Percentiles rank a stretch among this genome's conserved stretches.
phyloP scores from a whole-genome alignment of 2,113 vertebrate species.

The Neomonachus schauinslandi region DNA sequence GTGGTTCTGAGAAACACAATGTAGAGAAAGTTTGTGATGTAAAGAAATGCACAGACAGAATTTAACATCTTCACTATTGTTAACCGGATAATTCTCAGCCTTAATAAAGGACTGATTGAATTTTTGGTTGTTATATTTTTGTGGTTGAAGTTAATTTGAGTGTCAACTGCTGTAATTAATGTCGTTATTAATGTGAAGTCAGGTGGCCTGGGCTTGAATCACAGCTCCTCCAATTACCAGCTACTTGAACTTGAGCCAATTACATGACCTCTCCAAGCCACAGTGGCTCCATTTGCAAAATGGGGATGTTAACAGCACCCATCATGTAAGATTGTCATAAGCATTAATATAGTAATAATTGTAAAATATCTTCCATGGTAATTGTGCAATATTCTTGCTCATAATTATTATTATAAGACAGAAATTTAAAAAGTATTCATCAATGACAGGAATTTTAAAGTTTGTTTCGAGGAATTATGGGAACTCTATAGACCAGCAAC shows the following conservation, averaged over 20 bases:
- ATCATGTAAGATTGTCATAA: neutral
- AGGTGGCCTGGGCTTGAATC: neutral
- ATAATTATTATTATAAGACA: neutral
- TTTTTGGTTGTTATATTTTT: neutral
- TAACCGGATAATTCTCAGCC: constrained; percentile 47
- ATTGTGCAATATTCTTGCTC: neutral
- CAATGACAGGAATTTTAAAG: neutral
- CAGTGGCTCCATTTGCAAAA: constrained; percentile 52
- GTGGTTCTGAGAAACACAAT: neutral
- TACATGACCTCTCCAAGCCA: neutral
- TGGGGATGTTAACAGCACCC: neutral
- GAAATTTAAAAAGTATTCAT: neutral
- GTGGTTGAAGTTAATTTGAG: constrained; percentile 56
- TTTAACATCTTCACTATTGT: constrained; percentile 59
- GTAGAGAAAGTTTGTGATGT: neutral
- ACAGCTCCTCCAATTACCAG: constrained; percentile 40
- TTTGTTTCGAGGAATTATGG: neutral
- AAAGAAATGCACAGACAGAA: neutral
- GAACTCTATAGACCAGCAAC: neutral
- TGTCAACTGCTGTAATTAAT: constrained; percentile 61
- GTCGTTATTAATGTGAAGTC: constrained; percentile 52
- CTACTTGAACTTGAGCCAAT: constrained; percentile 53
- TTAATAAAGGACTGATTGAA: constrained; percentile 54
- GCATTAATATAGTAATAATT: constrained; percentile 27
- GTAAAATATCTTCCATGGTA: neutral